Base-by-base conservation (phyloP, 2,113 vertebrate genomes). In the Mormyrus lacerda region DNA sequence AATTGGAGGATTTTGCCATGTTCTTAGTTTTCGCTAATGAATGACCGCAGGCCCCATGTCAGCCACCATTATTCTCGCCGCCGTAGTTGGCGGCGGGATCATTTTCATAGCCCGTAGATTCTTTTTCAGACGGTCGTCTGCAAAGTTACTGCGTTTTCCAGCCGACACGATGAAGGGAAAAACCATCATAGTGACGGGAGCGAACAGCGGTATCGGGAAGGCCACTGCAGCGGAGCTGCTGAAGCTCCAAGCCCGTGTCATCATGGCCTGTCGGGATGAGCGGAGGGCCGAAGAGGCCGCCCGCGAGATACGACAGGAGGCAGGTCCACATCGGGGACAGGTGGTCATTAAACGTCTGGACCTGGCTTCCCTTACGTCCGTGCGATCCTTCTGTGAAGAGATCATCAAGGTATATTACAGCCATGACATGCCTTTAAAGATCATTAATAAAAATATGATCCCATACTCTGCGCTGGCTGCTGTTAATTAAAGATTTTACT, bases 161-260 rank as follows among this genome's bases (percentile, higher is more conserved):
- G 53, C 73, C 1, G 92, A 91, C 87, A 90, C 92, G 24, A 98
- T 98, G 98, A 95, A 93, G 24, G 97, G 98, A 24, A 98, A 98
- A 91, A 99, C 98, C 0, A 97, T 98, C 39, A 96, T 99, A 79
- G 96, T 99, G 90, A 99, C 98, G 0, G 97, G 98, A 11, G 98
- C 98, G 2, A 99, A 98, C 96, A 94, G 97, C 93, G 98, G 98
- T 39, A 96, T 99, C 79, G 98, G 97, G 65, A 96, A 96, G 91
- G 97, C 97, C 85, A 94, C 97, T 0, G 95, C 96, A 21, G 94
- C 94, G 10, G 96, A 96, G 94, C 95, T 98, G 91, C 92, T 98
- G 90, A 96, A 96, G 89, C 92, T 96, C 17, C 95, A 91, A 27
- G 98, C 98, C 87, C 96, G 97, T 55, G 97, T 99, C 69, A 97